These are phyloP conservation scores for Autographa pulchrina DNA, from an alignment of 2,888 invertebrate genomes.

Conservation along the genomic window DNA sequence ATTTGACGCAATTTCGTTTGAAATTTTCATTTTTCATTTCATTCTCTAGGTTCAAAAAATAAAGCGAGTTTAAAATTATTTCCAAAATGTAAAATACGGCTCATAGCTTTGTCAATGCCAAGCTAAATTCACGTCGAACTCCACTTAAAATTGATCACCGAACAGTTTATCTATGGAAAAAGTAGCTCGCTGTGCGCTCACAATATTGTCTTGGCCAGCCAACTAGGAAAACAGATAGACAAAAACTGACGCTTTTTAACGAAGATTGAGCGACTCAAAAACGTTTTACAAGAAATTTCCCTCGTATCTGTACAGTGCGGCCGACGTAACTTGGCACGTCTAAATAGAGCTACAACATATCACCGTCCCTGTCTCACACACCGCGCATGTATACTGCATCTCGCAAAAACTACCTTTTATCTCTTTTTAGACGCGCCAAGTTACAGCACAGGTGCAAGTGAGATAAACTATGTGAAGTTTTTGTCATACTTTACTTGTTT, in stretches of 20 bases:
- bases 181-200: slow-evolving; percentile 11
- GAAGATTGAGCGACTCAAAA: slow-evolving; percentile 29
- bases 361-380: too few relatives aligned
- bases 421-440: too few relatives aligned
- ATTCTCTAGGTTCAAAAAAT: not conserved
- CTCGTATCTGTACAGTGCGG: not conserved
- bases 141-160: slow-evolving; percentile 25
- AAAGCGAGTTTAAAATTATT: not conserved
- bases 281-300: not conserved
- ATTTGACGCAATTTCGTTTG: too few relatives aligned
- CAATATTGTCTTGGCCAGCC: not conserved
- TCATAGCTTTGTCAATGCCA: slow-evolving; percentile 12
- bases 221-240: slow-evolving; percentile 10
- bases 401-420: too few relatives aligned
- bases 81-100: slow-evolving; percentile 3
- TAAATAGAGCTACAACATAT: too few relatives aligned
- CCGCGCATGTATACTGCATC: too few relatives aligned
- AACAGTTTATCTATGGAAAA: slow-evolving; percentile 9
- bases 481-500: not conserved
- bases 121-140: slow-evolving; percentile 19
- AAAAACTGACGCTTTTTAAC: slow-evolving; percentile 8
- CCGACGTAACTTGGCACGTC: too few relatives aligned
- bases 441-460: not conserved
- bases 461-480: not conserved
- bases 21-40: too few relatives aligned